Base-by-base conservation (phyloP, 1,140 invertebrate species). In the Caenorhabditis briggsae region DNA sequence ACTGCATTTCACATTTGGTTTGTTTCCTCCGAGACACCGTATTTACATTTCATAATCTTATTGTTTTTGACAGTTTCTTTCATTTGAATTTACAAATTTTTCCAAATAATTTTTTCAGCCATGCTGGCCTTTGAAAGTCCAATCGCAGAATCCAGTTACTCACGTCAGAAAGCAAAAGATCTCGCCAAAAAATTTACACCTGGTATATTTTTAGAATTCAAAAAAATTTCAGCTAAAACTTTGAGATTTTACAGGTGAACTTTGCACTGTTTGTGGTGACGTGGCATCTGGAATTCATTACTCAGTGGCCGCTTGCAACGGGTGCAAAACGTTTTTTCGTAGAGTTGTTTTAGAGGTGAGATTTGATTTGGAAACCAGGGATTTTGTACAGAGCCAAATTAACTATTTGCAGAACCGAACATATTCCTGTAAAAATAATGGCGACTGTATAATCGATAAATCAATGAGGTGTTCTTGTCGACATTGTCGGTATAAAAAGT, bases 351-450 rank as follows among this genome's bases (percentile, higher is more conserved):
- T 92, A 70, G 86, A 91, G 83, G 88, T 89, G 65, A 23, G 86
- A n/a, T n/a, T 41, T 14, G 55, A 58, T 41, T 61, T 8, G 3
- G 20, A 7, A 46, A 25, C 59, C 2, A 0, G 16, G 53, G 11
- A 25, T 64, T 55, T 5, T 84, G 9, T 50, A 50, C 12, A 50
- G 6, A 50, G 12, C 12, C 6, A 50, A 50, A 50, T 7, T 53
- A 53, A 8, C 11, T 14, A 8, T 16, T 88, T 89, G 23, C 64
- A 89, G 89, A 91, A 91, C 86, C 88, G 90, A 43, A 91, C 91
- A 12, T 91, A 91, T 86, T 92, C 91, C 5, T 91, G 91, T 86
- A 91, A 91, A 86, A 41, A 87, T 12, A 88, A 91, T 87, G 91
- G 91, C 11, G 88, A 92, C 58, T 91, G 91, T 85, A 88, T 86